Percentiles rank a stretch among this genome's conserved stretches.
Conservation (phyloP, 2,888 invertebrate species). For the Xestia c-nigrum region DNA sequence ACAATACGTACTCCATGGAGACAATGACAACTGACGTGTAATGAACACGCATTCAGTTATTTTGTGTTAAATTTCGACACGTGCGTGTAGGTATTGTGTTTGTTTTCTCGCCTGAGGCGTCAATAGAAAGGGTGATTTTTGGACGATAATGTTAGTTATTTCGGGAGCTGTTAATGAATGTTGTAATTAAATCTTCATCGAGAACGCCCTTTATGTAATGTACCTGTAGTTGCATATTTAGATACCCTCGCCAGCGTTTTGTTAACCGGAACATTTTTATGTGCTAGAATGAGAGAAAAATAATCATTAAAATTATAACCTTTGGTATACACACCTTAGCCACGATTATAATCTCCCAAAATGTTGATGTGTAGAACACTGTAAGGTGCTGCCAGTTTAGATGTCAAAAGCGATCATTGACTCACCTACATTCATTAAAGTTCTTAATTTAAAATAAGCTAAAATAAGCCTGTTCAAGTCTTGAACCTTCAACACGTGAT, state of each 20-base stretch:
- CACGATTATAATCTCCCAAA: too few relatives aligned
- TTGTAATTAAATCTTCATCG: not conserved
- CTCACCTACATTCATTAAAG: too few relatives aligned
- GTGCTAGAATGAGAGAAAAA: too few relatives aligned
- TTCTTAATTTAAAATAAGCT: too few relatives aligned
- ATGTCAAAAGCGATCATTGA: too few relatives aligned
- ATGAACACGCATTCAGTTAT: constrained; percentile 78
- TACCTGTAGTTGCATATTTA: not conserved
- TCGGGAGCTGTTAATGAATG: constrained; percentile 17
- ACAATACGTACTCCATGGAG: constrained; percentile 57
- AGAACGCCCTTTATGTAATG: not conserved
- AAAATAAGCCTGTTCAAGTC: too few relatives aligned
- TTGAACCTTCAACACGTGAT: too few relatives aligned
- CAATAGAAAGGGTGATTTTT: constrained; percentile 62
- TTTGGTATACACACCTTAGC: too few relatives aligned
- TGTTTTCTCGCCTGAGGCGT: constrained; percentile 78
- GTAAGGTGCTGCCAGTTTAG: too few relatives aligned
- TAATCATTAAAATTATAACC: too few relatives aligned
- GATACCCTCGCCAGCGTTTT: not conserved
- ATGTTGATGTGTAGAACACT: too few relatives aligned
- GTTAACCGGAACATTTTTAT: too few relatives aligned
- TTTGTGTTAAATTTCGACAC: constrained; percentile 76
- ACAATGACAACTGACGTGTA: constrained; percentile 71
- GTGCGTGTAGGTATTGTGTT: constrained; percentile 67
- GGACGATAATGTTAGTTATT: constrained; percentile 23